Percentiles rank a stretch among this genome's conserved stretches.
Evolutionary conservation across 2,797 vertebrate species (phyloP).

Genomic region (Parambassis ranga): DNA sequence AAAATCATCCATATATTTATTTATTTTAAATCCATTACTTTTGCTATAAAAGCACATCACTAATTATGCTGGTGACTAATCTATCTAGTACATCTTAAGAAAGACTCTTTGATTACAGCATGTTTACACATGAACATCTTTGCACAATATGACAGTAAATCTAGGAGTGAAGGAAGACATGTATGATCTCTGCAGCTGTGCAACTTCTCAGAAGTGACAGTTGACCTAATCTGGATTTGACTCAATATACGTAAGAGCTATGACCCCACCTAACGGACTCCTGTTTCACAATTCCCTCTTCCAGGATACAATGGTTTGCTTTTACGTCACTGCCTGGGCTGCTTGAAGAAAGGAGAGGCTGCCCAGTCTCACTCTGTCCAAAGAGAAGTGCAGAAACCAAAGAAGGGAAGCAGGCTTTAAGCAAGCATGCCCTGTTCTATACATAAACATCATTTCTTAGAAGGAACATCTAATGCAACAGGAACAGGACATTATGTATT

Average conservation of each 20-base stretch:
- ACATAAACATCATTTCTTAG: neutral
- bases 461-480: constrained; percentile 2
- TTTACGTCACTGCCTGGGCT: constrained; percentile 23
- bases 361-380: neutral
- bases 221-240: constrained; percentile 27
- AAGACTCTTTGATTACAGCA: neutral
- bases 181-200: neutral
- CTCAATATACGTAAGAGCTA: constrained; percentile 43
- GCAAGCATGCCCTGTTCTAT: neutral
- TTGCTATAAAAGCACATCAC: too few species aligned
- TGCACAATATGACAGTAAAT: neutral
- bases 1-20: too few species aligned
- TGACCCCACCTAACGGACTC: constrained; percentile 53
- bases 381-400: neutral
- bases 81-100: too few species aligned
- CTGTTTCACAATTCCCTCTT: constrained; percentile 61
- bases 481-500: neutral
- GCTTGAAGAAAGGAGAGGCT: constrained; percentile 2
- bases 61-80: too few species aligned
- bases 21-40: too few species aligned
- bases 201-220: constrained; percentile 57
- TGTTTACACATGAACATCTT: neutral
- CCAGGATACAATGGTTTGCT: constrained; percentile 39
- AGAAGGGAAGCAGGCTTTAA: constrained; percentile 7
- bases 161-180: neutral